Base-by-base conservation (phyloP, 2,113 vertebrate species). In the Corythaixoides concolor region DNA sequence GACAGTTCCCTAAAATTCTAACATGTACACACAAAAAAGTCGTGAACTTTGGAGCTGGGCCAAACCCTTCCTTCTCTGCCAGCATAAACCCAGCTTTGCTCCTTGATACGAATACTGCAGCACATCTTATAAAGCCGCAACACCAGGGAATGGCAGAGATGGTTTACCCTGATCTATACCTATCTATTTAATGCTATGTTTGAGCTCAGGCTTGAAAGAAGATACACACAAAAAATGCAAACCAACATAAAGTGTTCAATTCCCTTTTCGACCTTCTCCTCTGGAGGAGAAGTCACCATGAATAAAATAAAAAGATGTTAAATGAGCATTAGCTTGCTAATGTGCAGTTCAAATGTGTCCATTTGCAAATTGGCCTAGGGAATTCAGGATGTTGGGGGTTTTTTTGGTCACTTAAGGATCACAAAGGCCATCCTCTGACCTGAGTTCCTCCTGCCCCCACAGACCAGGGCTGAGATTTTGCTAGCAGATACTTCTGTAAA, bases 61-160 rank as follows among this genome's bases (percentile, higher is more conserved):
- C 95, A 90, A 60, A 53, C 11, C 12, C 53, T 60, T 78, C 19
- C 22, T 82, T 84, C 77, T 85, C 69, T 47, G 64, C 89, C 97
- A 97, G 91, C 69, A 96, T 52, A 97, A 97, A 97, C 69, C 53
- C 41, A 23, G 64, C 37, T 96, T 95, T 92, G 89, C 70, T 96
- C 78, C 70, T 30, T 75, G n/a, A 70, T 47, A 67, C 7, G 5
- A 84, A 60, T 35, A 86, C 16, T 47, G 45, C 60, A 90, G 84
- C 15, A 81, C 1, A 1, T 84, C 63, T 78, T 37, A 85, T 28
- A 62, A 91, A 93, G 79, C 62, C 83, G 58, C n/a, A 69, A 49
- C 37, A 86, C 18, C 2, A 64, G 18, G 6, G 66, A 87, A 85
- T 85, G 23, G 32, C 41, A 96, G 78, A 96, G 22, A 8, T 35